A percentile compares a stretch with the other conserved stretches of the same genome.
phyloP scores from a whole-genome alignment of 1,140 invertebrate genomes.

The Drosophila lowei region DNA sequence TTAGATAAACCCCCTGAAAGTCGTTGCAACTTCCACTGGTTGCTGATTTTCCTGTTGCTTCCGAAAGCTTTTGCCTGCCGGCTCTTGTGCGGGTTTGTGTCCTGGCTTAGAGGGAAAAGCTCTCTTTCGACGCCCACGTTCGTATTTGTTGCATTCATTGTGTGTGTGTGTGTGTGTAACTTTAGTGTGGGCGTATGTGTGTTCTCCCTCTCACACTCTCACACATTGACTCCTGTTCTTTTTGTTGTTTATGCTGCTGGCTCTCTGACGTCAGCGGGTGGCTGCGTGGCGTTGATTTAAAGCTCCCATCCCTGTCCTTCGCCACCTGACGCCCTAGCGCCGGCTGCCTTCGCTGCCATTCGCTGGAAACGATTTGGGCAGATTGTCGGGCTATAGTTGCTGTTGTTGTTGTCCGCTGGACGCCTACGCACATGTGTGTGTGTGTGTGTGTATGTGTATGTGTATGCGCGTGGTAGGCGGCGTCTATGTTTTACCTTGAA shows the following conservation, averaged over 20 bases:
- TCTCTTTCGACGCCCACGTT: conserved; percentile 48
- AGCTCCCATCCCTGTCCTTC: conserved; percentile 22
- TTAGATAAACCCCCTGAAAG: no score
- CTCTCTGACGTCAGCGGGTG: conserved; percentile 55
- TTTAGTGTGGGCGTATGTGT: not conserved
- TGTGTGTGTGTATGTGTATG: no score
- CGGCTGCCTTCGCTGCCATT: conserved; percentile 58
- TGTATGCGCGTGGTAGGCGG: conserved; percentile 44
- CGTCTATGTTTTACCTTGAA: conserved; percentile 44
- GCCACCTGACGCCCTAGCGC: not conserved
- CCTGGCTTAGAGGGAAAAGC: conserved; percentile 24
- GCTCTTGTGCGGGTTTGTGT: conserved; percentile 44
- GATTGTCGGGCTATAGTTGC: conserved; percentile 19
- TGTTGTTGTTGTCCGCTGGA: conserved; percentile 28
- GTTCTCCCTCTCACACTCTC: no score
- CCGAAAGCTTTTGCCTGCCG: conserved; percentile 37
- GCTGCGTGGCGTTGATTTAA: conserved; percentile 54
- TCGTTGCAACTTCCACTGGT: conserved; percentile 64
- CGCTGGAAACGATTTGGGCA: conserved; percentile 58
- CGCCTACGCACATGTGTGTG: conserved; percentile 57
- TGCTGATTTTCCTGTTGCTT: conserved; percentile 67
- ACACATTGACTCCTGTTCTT: not conserved
- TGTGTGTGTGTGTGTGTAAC: not conserved
- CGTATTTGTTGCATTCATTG: conserved; percentile 14
- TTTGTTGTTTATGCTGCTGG: not conserved